These are phyloP conservation scores for Lasioglossum baleicum DNA, from an alignment of 1,140 invertebrate genomes.

Conservation along the genomic window DNA sequence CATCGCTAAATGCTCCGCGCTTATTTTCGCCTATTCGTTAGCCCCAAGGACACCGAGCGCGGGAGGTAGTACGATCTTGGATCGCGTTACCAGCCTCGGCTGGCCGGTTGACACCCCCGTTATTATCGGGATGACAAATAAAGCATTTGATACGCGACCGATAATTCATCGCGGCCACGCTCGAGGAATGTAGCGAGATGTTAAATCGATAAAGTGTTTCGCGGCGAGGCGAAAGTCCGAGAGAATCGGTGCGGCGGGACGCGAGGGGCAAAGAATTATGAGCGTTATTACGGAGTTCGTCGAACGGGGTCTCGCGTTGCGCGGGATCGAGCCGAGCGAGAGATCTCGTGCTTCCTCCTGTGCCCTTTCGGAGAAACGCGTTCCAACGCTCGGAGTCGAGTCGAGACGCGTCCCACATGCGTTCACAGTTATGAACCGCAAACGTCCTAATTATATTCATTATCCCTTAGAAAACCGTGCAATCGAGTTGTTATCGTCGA, in stretches of 20 bases:
- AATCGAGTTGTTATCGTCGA: background rate
- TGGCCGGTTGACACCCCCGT: background rate
- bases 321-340: background rate
- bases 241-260: background rate
- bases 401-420: background rate
- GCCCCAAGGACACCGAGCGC: background rate
- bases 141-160: constrained; percentile 46
- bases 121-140: constrained; percentile 62
- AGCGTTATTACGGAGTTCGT: constrained; percentile 50
- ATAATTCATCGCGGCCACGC: constrained; percentile 53
- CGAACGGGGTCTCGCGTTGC: constrained; percentile 27
- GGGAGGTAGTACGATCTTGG: constrained; percentile 52
- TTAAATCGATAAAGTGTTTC: constrained; percentile 46
- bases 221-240: constrained; percentile 15
- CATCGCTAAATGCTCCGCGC: background rate
- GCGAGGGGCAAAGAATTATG: constrained; percentile 33
- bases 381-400: no score
- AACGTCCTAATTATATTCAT: background rate
- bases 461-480: background rate
- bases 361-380: background rate
- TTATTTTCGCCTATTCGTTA: constrained; percentile 16
- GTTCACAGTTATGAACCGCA: background rate
- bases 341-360: background rate
- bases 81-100: constrained; percentile 44
- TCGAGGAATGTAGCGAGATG: constrained; percentile 37